Percentiles rank a stretch among this genome's conserved stretches.
Conservation (phyloP, 1,140 invertebrate genomes). For the Frieseomelitta varia region DNA sequence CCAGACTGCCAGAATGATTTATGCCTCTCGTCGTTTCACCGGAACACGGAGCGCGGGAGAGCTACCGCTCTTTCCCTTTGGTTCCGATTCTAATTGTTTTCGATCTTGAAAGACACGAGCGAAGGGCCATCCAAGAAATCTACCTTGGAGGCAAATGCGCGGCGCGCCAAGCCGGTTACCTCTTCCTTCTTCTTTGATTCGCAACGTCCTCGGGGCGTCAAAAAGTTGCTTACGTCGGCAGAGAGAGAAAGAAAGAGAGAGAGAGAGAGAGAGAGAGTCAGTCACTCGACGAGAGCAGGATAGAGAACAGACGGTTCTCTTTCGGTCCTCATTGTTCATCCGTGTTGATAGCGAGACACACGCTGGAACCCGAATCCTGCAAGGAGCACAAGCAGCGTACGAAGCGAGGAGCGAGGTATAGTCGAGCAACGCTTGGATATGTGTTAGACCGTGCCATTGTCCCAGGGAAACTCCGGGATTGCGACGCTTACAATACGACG, state of each 20-base stretch:
- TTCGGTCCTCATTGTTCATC: slow-evolving; percentile 74
- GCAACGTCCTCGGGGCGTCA: neutral
- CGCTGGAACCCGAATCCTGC: slow-evolving; percentile 25
- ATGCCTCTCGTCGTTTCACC: neutral
- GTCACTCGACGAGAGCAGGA: slow-evolving; percentile 9
- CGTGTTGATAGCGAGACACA: slow-evolving; percentile 70
- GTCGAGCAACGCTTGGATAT: slow-evolving; percentile 71
- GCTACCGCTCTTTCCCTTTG: neutral
- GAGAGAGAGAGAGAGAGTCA: neutral
- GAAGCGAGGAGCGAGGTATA: neutral
- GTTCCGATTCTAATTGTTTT: neutral
- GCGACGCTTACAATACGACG: slow-evolving; percentile 76
- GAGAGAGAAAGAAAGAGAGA: no score
- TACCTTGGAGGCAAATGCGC: neutral
- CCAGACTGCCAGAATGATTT: slow-evolving; percentile 11
- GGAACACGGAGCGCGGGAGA: neutral
- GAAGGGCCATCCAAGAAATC: neutral
- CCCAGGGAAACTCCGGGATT: slow-evolving; percentile 69
- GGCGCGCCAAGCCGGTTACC: neutral
- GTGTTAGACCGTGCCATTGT: slow-evolving; percentile 74
- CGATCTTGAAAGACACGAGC: neutral
- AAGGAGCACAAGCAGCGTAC: slow-evolving; percentile 29
- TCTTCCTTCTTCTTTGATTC: neutral
- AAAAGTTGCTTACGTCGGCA: neutral
- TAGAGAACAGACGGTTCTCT: slow-evolving; percentile 55